Evolutionary conservation across 1,140 invertebrate genomes (phyloP).

Genomic region (Calosoma granatense): DNA sequence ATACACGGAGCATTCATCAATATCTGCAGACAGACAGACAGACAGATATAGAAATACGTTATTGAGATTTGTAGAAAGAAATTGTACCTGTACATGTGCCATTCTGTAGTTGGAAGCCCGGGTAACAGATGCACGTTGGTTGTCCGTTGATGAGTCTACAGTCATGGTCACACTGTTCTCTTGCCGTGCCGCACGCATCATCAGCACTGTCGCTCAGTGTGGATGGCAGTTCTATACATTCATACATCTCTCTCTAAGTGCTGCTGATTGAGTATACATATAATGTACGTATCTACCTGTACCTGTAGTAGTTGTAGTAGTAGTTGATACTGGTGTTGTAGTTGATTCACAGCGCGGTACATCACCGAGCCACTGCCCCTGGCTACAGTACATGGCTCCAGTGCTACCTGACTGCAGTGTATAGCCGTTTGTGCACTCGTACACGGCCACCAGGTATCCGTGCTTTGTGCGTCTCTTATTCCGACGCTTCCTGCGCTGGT

Average conservation of each 20-base stretch:
- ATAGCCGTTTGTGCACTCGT: not conserved
- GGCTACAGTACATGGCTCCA: not conserved
- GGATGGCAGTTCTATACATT: not conserved
- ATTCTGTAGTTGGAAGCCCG: not conserved
- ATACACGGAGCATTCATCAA: slow-evolving; percentile 51
- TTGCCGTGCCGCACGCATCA: not conserved
- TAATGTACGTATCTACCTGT: not conserved
- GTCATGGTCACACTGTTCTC: not conserved
- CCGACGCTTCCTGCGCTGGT: not conserved
- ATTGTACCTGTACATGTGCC: not conserved
- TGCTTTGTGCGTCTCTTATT: not conserved
- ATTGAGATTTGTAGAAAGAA: not conserved
- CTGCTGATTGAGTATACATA: not conserved
- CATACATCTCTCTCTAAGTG: not conserved
- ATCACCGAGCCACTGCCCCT: not conserved
- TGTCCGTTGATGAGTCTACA: not conserved
- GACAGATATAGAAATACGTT: not conserved
- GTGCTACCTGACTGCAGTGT: not conserved
- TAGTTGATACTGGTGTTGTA: not conserved
- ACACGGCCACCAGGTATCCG: not conserved
- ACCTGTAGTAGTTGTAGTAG: not conserved
- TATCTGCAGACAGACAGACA: slow-evolving; percentile 48
- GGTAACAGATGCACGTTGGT: not conserved
- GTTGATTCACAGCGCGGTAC: not conserved
- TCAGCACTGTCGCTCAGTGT: not conserved